These are phyloP conservation scores for Colletes collaris DNA, from an alignment of 2,888 invertebrate genomes.

Conservation along the genomic window DNA sequence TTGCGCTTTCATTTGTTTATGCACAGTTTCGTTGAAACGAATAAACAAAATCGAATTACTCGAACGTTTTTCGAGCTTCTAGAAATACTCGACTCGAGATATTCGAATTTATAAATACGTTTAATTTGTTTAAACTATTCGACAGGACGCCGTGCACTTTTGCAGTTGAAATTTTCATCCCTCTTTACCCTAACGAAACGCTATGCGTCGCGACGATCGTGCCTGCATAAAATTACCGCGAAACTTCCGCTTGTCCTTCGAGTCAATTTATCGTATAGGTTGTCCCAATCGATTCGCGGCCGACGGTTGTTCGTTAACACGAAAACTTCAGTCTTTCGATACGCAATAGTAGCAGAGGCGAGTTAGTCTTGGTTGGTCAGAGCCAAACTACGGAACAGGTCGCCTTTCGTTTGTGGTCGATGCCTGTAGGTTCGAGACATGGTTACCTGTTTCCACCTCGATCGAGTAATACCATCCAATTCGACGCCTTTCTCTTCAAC, in stretches of 20 bases:
- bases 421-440: slow-evolving; percentile 1
- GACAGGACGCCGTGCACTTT: too few species aligned
- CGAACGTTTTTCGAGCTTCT: neutral
- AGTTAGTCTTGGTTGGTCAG: slow-evolving; percentile 12
- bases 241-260: slow-evolving; percentile 48
- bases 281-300: slow-evolving; percentile 37
- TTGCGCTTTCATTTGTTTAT: too few species aligned
- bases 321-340: slow-evolving; percentile 47
- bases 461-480: neutral
- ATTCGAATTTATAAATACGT: too few species aligned
- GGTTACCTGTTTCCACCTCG: neutral
- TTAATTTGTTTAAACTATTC: too few species aligned
- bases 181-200: neutral
- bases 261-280: slow-evolving; percentile 31
- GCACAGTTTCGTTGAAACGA: neutral
- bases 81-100: too few species aligned
- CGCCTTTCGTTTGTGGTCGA: slow-evolving; percentile 2
- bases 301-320: slow-evolving; percentile 45
- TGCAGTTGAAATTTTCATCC: neutral
- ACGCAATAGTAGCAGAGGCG: slow-evolving; percentile 30
- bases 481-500: slow-evolving; percentile 15
- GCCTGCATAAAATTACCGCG: slow-evolving; percentile 19
- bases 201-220: slow-evolving; percentile 4
- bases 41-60: neutral
- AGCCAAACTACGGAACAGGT: slow-evolving; percentile 28